These are phyloP conservation scores for Hirtodrosophila alboralis DNA, from an alignment of 2,888 invertebrate genomes.

Conservation along the genomic window DNA sequence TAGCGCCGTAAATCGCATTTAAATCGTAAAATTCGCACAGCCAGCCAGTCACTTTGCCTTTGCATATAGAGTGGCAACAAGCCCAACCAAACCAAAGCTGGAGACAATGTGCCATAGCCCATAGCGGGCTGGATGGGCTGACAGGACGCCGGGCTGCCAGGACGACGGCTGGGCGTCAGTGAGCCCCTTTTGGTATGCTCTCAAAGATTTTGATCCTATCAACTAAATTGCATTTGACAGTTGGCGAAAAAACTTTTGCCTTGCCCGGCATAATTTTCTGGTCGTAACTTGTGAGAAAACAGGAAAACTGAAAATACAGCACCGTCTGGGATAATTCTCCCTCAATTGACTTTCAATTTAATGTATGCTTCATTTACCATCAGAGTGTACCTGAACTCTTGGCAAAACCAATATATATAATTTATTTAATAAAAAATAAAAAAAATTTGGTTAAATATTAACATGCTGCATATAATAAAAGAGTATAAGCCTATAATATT, in stretches of 20 bases:
- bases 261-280: conserved; percentile 60
- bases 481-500: too few species aligned
- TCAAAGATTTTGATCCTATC: conserved; percentile 82
- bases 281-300: conserved; percentile 8
- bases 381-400: not conserved
- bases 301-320: conserved; percentile 5
- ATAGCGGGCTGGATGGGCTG: not conserved
- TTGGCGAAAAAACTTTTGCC: conserved; percentile 75
- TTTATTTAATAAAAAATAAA: not conserved
- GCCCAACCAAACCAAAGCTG: conserved; percentile 31
- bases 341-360: conserved; percentile 43
- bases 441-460: not conserved
- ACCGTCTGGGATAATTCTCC: conserved; percentile 25
- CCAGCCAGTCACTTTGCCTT: conserved; percentile 69
- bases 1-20: conserved; percentile 79
- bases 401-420: too few species aligned
- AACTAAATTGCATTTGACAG: conserved; percentile 84
- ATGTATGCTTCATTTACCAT: conserved; percentile 24
- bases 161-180: conserved; percentile 10
- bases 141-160: not conserved
- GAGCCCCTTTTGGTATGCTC: conserved; percentile 39
- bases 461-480: too few species aligned
- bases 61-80: conserved; percentile 56
- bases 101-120: conserved; percentile 26
- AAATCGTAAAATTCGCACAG: conserved; percentile 76